These are phyloP conservation scores for Eupithecia vulgata DNA, from an alignment of 2,888 invertebrate genomes.

Conservation along the genomic window DNA sequence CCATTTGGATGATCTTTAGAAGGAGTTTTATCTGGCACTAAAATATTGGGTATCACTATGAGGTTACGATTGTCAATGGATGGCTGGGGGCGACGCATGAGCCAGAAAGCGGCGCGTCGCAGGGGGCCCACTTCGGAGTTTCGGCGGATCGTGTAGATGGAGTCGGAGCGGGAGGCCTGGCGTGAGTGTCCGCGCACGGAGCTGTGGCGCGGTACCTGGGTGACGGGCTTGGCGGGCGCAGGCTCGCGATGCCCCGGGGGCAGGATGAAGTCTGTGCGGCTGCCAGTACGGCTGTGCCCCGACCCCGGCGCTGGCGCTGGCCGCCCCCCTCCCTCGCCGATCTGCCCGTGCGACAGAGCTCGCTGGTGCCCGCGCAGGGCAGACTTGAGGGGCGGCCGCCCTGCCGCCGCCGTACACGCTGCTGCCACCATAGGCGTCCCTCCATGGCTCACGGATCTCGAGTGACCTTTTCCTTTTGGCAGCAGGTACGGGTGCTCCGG, in stretches of 20 bases:
- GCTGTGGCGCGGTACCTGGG: slow-evolving; percentile 70
- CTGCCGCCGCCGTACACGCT: slow-evolving; percentile 62
- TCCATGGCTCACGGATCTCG: slow-evolving; percentile 93
- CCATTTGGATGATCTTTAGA: slow-evolving; percentile 93
- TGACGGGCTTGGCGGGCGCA: slow-evolving; percentile 65
- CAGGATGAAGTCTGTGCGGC: slow-evolving; percentile 94
- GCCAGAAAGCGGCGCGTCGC: slow-evolving; percentile 86
- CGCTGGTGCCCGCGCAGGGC: slow-evolving; percentile 90
- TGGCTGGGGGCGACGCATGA: slow-evolving; percentile 85
- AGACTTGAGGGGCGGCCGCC: slow-evolving; percentile 90
- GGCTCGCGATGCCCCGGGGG: slow-evolving; percentile 93
- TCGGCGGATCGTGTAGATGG: slow-evolving; percentile 93
- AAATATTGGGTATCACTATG: slow-evolving; percentile 92
- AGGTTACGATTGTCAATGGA: slow-evolving; percentile 88
- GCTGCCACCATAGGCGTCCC: slow-evolving; percentile 83
- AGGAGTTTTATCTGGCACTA: slow-evolving; percentile 91
- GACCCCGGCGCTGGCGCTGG: slow-evolving; percentile 45
- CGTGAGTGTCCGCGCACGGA: slow-evolving; percentile 87
- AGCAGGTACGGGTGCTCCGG: slow-evolving; percentile 82
- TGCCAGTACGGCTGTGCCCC: slow-evolving; percentile 92
- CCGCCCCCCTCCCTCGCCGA: slow-evolving; percentile 84
- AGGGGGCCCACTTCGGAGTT: slow-evolving; percentile 89
- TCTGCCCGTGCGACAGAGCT: slow-evolving; percentile 94
- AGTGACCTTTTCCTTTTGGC: slow-evolving; percentile 86
- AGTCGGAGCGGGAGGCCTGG: slow-evolving; percentile 95